A percentile compares a stretch with the other conserved stretches of the same genome.
Conservation (phyloP, 2,113 vertebrate genomes). For the Rana temporaria region DNA sequence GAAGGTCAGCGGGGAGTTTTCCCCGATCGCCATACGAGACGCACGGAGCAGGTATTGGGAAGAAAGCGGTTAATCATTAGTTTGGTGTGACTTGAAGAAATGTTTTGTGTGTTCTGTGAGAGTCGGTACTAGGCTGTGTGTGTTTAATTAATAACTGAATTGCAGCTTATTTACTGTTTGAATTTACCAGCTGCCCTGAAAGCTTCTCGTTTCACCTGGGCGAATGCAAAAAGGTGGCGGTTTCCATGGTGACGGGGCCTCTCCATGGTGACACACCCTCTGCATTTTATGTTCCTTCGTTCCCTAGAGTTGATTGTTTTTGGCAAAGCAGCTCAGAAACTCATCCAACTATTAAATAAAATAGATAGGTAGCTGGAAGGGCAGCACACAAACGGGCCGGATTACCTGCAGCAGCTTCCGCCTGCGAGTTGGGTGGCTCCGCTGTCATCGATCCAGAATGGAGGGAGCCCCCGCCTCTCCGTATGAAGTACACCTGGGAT, state of each 20-base stretch:
- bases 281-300: slow-evolving; percentile 78
- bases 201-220: slow-evolving; percentile 70
- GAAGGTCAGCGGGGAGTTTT: no score
- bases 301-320: slow-evolving; percentile 77
- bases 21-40: no score
- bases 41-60: background rate
- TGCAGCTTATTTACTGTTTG: slow-evolving; percentile 51
- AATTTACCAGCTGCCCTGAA: slow-evolving; percentile 61
- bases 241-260: slow-evolving; percentile 76
- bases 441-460: background rate
- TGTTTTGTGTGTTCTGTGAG: slow-evolving; percentile 6
- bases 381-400: slow-evolving; percentile 60
- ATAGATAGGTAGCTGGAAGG: slow-evolving; percentile 52
- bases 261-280: slow-evolving; percentile 74
- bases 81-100: background rate
- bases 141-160: slow-evolving; percentile 52
- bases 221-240: slow-evolving; percentile 71
- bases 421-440: slow-evolving; percentile 3
- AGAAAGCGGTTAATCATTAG: slow-evolving; percentile 4
- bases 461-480: background rate
- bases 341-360: slow-evolving; percentile 75
- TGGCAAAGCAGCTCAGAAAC: slow-evolving; percentile 75
- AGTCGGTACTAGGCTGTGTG: background rate
- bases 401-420: slow-evolving; percentile 37
- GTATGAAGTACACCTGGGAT: background rate